Percentiles rank a stretch among this genome's conserved stretches.
phyloP scores from a whole-genome alignment of 2,888 invertebrate species.

The Hypolimnas misippus region DNA sequence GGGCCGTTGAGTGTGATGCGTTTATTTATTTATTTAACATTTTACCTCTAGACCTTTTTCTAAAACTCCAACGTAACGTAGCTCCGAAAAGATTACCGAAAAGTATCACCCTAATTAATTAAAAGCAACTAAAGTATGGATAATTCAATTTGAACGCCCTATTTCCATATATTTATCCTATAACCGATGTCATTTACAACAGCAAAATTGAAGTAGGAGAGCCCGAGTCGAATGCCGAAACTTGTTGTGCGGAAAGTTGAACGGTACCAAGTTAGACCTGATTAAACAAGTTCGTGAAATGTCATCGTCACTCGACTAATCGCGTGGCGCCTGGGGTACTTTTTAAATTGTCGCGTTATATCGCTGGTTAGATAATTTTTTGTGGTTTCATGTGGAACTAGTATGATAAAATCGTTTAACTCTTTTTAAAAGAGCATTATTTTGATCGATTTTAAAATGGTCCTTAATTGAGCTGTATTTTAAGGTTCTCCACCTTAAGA shows the following conservation, averaged over 20 bases:
- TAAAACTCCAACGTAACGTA: too few species aligned
- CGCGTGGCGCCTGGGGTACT: conserved; percentile 7
- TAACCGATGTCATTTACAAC: conserved; percentile 15
- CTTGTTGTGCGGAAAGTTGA: conserved; percentile 24
- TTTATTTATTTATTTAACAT: too few species aligned
- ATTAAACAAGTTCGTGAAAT: conserved; percentile 27
- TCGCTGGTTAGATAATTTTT: not conserved
- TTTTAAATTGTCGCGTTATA: not conserved
- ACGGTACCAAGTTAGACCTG: conserved; percentile 18
- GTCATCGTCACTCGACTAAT: conserved; percentile 30
- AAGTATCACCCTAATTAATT: not conserved
- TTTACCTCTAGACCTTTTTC: too few species aligned
- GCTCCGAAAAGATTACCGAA: not conserved
- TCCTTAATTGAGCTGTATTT: too few species aligned
- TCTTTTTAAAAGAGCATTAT: too few species aligned
- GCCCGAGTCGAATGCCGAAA: conserved; percentile 23
- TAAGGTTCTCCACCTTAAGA: too few species aligned
- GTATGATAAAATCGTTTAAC: too few species aligned
- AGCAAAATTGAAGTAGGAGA: conserved; percentile 14
- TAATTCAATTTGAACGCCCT: not conserved
- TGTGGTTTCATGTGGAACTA: too few species aligned
- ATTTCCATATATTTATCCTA: conserved; percentile 7
- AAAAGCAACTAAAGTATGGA: not conserved
- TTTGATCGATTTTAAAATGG: too few species aligned
- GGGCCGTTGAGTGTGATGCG: too few species aligned